Base-by-base conservation (phyloP, 2,888 invertebrate genomes). In the Gymnoscelis rufifasciata region DNA sequence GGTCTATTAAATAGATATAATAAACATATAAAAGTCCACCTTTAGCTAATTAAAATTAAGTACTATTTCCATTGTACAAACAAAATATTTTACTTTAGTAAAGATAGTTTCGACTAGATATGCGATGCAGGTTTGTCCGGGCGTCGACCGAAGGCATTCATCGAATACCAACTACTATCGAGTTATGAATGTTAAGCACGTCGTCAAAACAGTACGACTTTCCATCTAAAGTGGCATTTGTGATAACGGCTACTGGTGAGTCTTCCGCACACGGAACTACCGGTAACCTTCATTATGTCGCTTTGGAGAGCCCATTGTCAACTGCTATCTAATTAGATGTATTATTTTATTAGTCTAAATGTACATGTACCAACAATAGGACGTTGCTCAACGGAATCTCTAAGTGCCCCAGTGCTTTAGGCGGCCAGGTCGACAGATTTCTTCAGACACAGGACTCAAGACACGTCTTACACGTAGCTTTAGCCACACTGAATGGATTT, bases 101-200 rank as follows among this genome's bases (percentile, higher is more conserved):
- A 40, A 30, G 24, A 31, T 12, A 27, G 27, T 11, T 12, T 23
- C 24, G 19, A 36, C n/a, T 23, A 71, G 66, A 71, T 71, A 71
- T 67, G 68, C 62, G 54, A 51, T 23, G 27, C 27, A 37, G 29
- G 31, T 49, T 56, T 59, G 62, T 58, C 64, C 77, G 81, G 81
- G 59, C 81, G 72, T 71, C 76, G 79, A 78, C 80, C 78, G 71
- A 51, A 62, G 61, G 64, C 75, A 73, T 65, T 64, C 59, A 60
- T 62, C 57, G 82, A 80, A 83, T 83, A 78, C 75, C 70, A 57
- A 62, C 53, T 64, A 69, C 71, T 46, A 59, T 51, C 64, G 61
- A 71, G 70, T 82, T 73, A 83, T 83, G 78, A 81, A 79, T 83
- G 84, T 83, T 76, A 68, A 80, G 57, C 56, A 59, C 63, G 63